Evolutionary conservation across 2,113 vertebrate genomes (phyloP).

Genomic region (Hippocampus guttulatus): DNA sequence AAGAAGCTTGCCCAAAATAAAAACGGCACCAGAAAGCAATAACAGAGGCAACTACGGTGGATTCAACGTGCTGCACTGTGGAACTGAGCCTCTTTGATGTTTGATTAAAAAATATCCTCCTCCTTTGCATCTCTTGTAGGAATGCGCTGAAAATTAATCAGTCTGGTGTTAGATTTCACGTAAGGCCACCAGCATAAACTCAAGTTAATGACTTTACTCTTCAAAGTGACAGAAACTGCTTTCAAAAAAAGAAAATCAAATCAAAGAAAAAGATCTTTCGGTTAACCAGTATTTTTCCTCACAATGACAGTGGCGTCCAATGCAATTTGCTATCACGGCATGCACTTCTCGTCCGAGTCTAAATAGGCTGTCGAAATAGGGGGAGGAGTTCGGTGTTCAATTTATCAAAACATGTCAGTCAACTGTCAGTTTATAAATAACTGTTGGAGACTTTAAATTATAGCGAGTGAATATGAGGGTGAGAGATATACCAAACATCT

Average conservation of each 20-base stretch:
- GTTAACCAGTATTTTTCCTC: conserved; percentile 9
- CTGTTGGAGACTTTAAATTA: conserved; percentile 26
- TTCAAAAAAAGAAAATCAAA: conserved; percentile 17
- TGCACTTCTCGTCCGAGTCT: background rate
- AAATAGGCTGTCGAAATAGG: background rate
- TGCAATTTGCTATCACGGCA: conserved; percentile 9
- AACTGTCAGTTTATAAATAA: conserved; percentile 45
- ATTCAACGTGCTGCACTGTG: conserved; percentile 41
- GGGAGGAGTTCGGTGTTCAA: background rate
- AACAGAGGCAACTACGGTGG: conserved; percentile 52
- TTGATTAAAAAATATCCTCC: conserved; percentile 58
- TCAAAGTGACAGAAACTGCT: conserved; percentile 3
- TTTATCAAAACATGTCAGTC: conserved; percentile 45
- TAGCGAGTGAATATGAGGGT: conserved; percentile 20
- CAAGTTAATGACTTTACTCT: background rate
- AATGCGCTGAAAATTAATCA: conserved; percentile 53
- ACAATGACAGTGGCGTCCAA: conserved; percentile 7
- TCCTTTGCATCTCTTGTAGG: conserved; percentile 39
- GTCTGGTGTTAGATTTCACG: conserved; percentile 48
- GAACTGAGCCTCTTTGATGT: conserved; percentile 65
- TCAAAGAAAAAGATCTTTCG: background rate
- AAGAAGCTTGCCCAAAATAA: conserved; percentile 48
- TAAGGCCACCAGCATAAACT: conserved; percentile 15
- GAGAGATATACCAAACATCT: conserved; percentile 21
- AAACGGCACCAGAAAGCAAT: conserved; percentile 50